Conservation (phyloP, 2,797 vertebrate species). For the Hyperoplus immaculatus region DNA sequence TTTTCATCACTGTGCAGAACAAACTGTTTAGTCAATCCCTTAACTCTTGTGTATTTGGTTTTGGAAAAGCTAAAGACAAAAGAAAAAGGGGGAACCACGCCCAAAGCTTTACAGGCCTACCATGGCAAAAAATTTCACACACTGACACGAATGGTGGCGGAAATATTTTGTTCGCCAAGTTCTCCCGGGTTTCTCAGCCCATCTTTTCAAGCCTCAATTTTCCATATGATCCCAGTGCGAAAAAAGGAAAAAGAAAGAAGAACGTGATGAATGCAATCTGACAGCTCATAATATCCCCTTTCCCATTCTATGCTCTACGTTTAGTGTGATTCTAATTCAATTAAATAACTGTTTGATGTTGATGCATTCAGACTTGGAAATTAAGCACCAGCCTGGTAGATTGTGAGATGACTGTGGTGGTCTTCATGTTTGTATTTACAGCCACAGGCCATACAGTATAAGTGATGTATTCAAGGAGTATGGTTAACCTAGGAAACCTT, state of each 20-base stretch:
- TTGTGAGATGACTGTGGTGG: conserved; percentile 27
- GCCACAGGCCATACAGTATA: conserved; percentile 2
- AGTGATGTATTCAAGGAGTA: background rate
- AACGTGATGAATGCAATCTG: conserved; percentile 79
- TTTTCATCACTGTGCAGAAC: background rate
- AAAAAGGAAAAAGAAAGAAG: conserved; percentile 55
- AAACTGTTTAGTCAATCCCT: background rate
- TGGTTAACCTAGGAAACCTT: background rate
- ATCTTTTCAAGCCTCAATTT: conserved; percentile 38
- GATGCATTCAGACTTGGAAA: conserved; percentile 79
- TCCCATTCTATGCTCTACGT: conserved; percentile 74
- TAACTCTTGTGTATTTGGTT: background rate
- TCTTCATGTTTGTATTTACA: conserved; percentile 19
- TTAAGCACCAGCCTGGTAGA: conserved; percentile 61
- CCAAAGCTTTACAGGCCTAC: background rate
- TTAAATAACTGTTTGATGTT: conserved; percentile 84
- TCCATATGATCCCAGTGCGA: conserved; percentile 60
- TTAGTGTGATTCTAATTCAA: conserved; percentile 82
- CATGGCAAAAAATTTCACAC: conserved; percentile 30
- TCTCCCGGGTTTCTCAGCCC: conserved; percentile 8
- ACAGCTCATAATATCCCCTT: conserved; percentile 82
- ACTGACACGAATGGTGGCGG: conserved; percentile 7
- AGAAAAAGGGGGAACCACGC: too few relatives aligned
- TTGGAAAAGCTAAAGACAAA: background rate
- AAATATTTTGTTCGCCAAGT: background rate